Conservation (phyloP, 2,888 invertebrate species). For the Conomelus anceps region DNA sequence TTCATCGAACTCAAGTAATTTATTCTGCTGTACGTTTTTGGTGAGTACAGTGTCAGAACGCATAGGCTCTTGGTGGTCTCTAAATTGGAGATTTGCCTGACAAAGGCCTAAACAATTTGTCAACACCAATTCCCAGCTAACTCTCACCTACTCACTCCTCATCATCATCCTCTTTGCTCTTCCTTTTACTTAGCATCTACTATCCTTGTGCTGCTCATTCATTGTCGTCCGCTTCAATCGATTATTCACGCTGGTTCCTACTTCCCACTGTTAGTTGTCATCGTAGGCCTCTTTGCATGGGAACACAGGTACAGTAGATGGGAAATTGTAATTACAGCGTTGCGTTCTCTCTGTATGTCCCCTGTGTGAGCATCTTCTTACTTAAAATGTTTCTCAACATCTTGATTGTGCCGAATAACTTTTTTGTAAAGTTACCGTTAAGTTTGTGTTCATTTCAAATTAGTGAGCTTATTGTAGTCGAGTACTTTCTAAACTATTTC, state of each 20-base stretch:
- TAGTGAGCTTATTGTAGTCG: background rate
- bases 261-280: background rate
- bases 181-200: background rate
- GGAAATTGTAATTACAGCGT: background rate
- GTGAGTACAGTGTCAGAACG: too few species aligned
- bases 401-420: background rate
- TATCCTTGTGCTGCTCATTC: background rate
- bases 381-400: background rate
- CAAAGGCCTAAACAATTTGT: background rate
- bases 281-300: background rate
- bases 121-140: background rate
- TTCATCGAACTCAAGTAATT: too few species aligned
- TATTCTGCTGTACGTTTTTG: too few species aligned
- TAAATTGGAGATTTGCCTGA: background rate
- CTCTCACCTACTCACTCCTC: background rate
- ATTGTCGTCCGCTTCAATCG: background rate
- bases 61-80: background rate
- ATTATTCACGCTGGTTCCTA: background rate
- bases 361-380: background rate
- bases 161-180: background rate
- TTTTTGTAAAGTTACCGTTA: background rate
- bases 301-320: background rate
- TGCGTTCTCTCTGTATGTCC: background rate
- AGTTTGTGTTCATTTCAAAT: background rate
- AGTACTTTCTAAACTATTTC: background rate